These are phyloP conservation scores for Acanthornis magna DNA, from an alignment of 2,797 vertebrate species.

Conservation along the genomic window DNA sequence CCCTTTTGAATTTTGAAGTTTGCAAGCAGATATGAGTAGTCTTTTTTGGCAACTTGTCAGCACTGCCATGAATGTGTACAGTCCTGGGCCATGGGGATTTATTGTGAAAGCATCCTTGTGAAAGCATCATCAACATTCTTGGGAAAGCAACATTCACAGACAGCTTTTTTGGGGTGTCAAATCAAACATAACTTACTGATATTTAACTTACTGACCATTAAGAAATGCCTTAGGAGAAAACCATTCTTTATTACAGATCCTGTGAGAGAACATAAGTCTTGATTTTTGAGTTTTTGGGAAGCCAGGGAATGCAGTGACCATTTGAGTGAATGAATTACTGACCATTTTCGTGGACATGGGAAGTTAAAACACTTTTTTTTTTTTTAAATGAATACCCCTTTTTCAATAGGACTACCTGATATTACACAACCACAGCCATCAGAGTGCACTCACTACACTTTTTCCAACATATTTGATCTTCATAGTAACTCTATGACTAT, in stretches of 20 bases:
- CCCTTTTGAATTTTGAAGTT: neutral
- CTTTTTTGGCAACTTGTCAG: neutral
- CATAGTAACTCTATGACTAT: neutral
- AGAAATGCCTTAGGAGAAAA: neutral
- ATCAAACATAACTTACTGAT: neutral
- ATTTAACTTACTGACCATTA: neutral
- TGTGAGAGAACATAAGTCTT: neutral
- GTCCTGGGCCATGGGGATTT: neutral
- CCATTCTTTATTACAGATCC: fast-evolving
- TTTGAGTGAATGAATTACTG: neutral
- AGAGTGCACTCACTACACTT: neutral
- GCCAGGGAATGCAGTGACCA: neutral
- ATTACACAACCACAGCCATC: neutral
- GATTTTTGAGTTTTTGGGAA: neutral
- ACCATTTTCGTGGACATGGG: no score
- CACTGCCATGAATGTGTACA: fast-evolving
- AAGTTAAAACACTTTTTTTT: neutral
- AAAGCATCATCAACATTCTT: neutral
- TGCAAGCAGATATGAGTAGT: neutral
- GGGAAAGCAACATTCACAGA: neutral
- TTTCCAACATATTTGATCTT: neutral
- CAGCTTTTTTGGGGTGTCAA: fast-evolving
- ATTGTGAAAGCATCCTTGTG: neutral
- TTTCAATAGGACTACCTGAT: neutral
- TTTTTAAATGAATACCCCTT: neutral